Conservation (phyloP, 53 echinoderm and acorn worm species). For the Apostichopus leukothele region DNA sequence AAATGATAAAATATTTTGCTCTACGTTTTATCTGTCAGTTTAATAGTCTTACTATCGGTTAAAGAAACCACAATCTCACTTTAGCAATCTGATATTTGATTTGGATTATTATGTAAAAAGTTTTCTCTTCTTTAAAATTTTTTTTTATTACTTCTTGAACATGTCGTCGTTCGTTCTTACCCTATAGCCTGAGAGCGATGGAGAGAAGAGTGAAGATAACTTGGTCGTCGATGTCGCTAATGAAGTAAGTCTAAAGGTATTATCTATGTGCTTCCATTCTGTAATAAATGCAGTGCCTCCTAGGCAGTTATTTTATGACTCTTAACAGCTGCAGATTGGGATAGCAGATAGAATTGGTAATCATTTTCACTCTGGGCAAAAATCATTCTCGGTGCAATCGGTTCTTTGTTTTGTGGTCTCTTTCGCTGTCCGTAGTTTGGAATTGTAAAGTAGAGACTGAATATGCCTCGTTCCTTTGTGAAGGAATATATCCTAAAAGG, state of each 20-base stretch:
- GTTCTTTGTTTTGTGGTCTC: background rate
- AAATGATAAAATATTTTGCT: too few species aligned
- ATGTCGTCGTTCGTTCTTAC: background rate
- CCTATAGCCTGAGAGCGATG: constrained; percentile 83
- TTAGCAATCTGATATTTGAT: background rate
- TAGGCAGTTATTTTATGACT: constrained; percentile 1
- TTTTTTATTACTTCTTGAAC: background rate
- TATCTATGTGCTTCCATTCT: background rate
- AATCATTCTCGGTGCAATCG: background rate
- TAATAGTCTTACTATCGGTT: background rate
- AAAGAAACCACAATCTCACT: background rate
- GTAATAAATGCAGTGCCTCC: background rate
- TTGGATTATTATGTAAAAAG: background rate
- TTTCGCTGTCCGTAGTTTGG: too few species aligned
- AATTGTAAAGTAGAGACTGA: too few species aligned
- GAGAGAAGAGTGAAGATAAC: constrained; percentile 98
- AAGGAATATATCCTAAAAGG: too few species aligned
- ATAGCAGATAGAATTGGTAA: background rate
- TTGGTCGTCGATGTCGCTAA: constrained; percentile 95
- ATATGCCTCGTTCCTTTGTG: too few species aligned
- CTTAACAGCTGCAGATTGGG: background rate
- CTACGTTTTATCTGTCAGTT: background rate
- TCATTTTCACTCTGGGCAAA: background rate
- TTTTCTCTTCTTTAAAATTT: background rate
- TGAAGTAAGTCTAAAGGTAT: constrained; percentile 68